phyloP scores from a whole-genome alignment of 2,797 vertebrate genomes.

The Siniperca scherzeri region DNA sequence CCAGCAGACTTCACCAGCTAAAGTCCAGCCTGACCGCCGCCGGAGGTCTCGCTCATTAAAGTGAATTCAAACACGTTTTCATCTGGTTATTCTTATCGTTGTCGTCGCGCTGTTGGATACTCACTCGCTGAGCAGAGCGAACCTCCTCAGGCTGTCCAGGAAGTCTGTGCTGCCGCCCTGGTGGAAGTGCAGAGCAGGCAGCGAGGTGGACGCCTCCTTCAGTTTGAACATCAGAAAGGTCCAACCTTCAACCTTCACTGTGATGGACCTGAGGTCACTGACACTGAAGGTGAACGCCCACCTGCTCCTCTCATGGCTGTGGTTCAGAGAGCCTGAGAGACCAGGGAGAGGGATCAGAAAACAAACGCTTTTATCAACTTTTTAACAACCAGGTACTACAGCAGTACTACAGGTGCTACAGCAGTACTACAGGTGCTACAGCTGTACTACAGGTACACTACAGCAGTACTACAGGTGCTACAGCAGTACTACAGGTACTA shows the following conservation, averaged over 20 bases:
- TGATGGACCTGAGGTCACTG: conserved; percentile 91
- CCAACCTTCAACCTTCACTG: conserved; percentile 93
- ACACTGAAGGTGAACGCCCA: conserved; percentile 93
- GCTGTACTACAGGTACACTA: background rate
- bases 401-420: background rate
- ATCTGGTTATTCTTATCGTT: background rate
- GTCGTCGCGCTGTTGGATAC: conserved; percentile 63
- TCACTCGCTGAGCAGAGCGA: conserved; percentile 91
- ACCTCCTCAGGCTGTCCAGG: conserved; percentile 92
- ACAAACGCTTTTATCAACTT: background rate
- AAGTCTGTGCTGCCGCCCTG: conserved; percentile 91
- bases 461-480: too few species aligned
- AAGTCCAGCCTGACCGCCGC: too few species aligned
- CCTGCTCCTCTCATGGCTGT: conserved; percentile 90
- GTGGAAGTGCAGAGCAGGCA: conserved; percentile 95
- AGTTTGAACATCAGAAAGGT: conserved; percentile 91
- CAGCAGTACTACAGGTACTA: too few species aligned
- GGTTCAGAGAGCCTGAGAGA: conserved; percentile 87
- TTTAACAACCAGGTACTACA: background rate
- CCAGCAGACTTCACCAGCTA: background rate
- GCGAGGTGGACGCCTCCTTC: conserved; percentile 86
- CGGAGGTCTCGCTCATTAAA: too few species aligned
- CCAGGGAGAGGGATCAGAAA: background rate
- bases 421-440: background rate
- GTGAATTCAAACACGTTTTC: background rate